Conservation (phyloP, 2,888 invertebrate species). For the Pachymerium ferrugineum region DNA sequence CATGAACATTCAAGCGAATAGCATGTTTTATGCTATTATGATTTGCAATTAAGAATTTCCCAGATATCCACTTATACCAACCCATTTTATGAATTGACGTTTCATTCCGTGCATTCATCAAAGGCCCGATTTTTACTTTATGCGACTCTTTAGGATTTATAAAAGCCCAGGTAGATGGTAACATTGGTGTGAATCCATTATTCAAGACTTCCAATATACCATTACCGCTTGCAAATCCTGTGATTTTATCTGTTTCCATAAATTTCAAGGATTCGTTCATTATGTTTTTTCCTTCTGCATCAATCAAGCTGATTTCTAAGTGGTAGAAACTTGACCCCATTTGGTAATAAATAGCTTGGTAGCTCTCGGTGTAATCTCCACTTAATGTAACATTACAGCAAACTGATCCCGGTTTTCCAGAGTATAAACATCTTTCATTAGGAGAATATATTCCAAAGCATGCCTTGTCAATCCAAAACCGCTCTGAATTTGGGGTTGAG, state of each 20-base stretch:
- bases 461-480: not conserved
- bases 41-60: not conserved
- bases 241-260: too few relatives aligned
- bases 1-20: not conserved
- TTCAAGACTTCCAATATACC: not conserved
- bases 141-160: not conserved
- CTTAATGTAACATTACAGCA: not conserved
- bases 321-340: not conserved
- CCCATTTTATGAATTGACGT: not conserved
- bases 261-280: not conserved
- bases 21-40: not conserved
- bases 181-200: not conserved
- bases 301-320: not conserved
- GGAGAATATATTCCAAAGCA: not conserved
- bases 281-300: not conserved
- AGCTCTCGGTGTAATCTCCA: not conserved
- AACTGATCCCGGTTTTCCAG: not conserved
- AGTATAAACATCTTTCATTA: not conserved
- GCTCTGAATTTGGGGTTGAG: not conserved
- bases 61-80: not conserved
- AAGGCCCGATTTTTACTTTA: not conserved
- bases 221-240: not conserved
- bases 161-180: not conserved
- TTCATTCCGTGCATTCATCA: not conserved
- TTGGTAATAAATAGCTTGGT: not conserved